Conservation (phyloP, 2,888 invertebrate species). For the Adelphocoris suturalis region DNA sequence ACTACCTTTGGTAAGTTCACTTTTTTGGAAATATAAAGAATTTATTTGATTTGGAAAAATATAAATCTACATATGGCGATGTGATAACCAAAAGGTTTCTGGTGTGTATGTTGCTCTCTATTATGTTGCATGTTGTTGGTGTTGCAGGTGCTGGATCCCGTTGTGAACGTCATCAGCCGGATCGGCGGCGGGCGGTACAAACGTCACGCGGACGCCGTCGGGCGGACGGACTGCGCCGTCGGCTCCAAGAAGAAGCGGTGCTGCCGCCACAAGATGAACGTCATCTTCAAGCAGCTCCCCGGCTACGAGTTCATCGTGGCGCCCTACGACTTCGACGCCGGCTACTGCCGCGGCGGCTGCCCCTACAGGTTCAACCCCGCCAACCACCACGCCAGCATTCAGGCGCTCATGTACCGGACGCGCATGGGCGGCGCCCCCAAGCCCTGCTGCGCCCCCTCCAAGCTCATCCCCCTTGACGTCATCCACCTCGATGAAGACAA, state of each 20-base stretch:
- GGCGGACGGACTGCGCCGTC: slow-evolving; percentile 49
- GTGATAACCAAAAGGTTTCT: too few relatives aligned
- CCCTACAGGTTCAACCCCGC: slow-evolving; percentile 83
- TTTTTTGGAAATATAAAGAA: too few relatives aligned
- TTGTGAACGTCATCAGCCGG: slow-evolving; percentile 31
- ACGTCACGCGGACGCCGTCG: neutral
- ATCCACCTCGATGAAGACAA: slow-evolving; percentile 84
- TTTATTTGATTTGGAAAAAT: too few relatives aligned
- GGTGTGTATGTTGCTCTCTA: too few relatives aligned
- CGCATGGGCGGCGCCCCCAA: slow-evolving; percentile 81
- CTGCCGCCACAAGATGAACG: slow-evolving; percentile 84
- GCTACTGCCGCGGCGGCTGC: slow-evolving; percentile 85
- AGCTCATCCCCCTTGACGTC: slow-evolving; percentile 83
- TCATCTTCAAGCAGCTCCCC: slow-evolving; percentile 83
- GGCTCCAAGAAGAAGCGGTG: slow-evolving; percentile 78
- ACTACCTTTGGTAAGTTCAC: too few relatives aligned
- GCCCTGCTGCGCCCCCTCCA: slow-evolving; percentile 86
- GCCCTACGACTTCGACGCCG: slow-evolving; percentile 86
- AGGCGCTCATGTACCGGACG: slow-evolving; percentile 84
- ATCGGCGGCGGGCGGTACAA: slow-evolving; percentile 16
- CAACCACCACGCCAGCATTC: slow-evolving; percentile 85
- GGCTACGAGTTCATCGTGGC: slow-evolving; percentile 84
- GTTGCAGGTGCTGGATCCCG: slow-evolving; percentile 61
- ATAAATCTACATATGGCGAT: too few relatives aligned
- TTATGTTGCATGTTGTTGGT: neutral